Conservation (phyloP, 1,140 invertebrate species). For the Hormaphis cornu region DNA sequence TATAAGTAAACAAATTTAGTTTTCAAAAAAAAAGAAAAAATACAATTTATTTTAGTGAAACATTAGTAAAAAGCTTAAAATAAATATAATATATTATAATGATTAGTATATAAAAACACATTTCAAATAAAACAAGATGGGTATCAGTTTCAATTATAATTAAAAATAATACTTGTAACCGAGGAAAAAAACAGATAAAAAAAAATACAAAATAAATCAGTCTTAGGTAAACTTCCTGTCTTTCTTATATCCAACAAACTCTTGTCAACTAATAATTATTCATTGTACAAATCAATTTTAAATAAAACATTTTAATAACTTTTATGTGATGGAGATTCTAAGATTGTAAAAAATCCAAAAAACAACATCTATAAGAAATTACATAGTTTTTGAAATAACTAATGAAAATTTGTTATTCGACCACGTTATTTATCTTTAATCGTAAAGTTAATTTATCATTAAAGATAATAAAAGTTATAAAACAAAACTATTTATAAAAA, state of each 20-base stretch:
- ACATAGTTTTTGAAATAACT: too few relatives aligned
- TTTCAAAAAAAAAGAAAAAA: background rate
- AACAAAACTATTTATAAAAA: background rate
- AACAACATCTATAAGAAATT: too few relatives aligned
- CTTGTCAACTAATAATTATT: background rate
- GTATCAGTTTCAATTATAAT: conserved; percentile 1
- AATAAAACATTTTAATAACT: too few relatives aligned
- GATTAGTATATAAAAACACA: background rate
- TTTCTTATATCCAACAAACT: background rate
- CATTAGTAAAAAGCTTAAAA: background rate
- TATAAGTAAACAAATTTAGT: background rate
- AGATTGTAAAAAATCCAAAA: too few relatives aligned
- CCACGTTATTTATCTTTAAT: too few relatives aligned
- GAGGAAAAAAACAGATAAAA: background rate
- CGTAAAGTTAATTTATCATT: too few relatives aligned
- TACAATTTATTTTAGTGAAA: background rate
- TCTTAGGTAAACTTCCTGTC: conserved; percentile 14
- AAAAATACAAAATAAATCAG: conserved; percentile 25
- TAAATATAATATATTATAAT: background rate
- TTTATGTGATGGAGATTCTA: too few relatives aligned
- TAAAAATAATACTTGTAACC: background rate
- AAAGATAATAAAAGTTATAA: too few relatives aligned
- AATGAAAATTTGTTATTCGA: too few relatives aligned
- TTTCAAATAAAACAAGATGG: background rate
- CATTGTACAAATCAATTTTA: too few relatives aligned